Evolutionary conservation across 2,113 vertebrate species (phyloP).

Genomic region (Ibidorhyncha struthersii): DNA sequence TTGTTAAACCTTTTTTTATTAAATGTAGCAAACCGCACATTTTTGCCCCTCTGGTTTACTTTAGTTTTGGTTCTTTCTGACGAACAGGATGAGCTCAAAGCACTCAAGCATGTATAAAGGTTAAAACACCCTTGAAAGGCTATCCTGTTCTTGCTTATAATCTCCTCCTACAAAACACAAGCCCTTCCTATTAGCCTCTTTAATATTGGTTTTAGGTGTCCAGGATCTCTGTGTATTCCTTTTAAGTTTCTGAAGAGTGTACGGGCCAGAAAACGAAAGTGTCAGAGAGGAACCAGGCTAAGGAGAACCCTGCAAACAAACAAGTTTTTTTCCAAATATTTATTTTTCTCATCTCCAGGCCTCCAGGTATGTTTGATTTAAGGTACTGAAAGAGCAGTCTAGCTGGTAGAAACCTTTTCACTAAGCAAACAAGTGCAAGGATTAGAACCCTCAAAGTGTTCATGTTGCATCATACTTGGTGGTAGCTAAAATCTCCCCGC

Average conservation of each 20-base stretch:
- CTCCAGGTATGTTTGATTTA: slow-evolving; percentile 69
- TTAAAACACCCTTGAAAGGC: not conserved
- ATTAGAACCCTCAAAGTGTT: not conserved
- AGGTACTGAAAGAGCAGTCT: slow-evolving; percentile 59
- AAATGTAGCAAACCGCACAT: not conserved
- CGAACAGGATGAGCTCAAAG: not conserved
- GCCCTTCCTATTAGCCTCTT: not conserved
- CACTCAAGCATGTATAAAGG: not conserved
- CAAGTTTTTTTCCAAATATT: slow-evolving; percentile 60
- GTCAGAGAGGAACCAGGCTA: slow-evolving; percentile 8
- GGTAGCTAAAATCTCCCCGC: not conserved
- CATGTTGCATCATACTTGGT: not conserved
- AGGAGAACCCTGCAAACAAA: slow-evolving; percentile 20
- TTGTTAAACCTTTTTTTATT: not conserved
- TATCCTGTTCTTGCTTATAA: not conserved
- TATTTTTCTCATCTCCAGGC: slow-evolving; percentile 74
- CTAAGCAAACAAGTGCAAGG: slow-evolving; percentile 50
- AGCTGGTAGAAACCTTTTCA: slow-evolving; percentile 51
- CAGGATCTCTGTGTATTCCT: not conserved
- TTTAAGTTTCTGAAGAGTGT: slow-evolving; percentile 26
- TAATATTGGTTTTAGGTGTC: not conserved
- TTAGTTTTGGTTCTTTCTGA: not conserved
- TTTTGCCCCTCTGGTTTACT: not conserved
- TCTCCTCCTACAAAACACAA: not conserved
- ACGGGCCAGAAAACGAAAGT: slow-evolving; percentile 53